phyloP scores from a whole-genome alignment of 2,888 invertebrate genomes.

The Aphidius colemani region DNA sequence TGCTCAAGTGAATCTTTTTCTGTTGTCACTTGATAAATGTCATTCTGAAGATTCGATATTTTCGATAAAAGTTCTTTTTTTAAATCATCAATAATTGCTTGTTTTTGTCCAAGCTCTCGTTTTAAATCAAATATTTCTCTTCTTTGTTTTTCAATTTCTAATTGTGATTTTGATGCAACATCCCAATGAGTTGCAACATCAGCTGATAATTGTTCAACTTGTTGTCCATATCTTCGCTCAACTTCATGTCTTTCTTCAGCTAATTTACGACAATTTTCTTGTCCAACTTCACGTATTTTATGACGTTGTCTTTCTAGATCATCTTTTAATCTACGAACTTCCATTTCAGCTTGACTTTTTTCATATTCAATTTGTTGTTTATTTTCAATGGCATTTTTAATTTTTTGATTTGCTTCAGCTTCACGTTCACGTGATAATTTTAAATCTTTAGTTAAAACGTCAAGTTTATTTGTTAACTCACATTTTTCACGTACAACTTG shows the following conservation, averaged over 20 bases:
- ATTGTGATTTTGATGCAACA: constrained; percentile 70
- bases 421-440: constrained; percentile 70
- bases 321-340: constrained; percentile 75
- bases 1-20: constrained; percentile 81
- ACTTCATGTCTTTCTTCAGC: constrained; percentile 75
- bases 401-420: constrained; percentile 67
- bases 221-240: constrained; percentile 73
- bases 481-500: constrained; percentile 47
- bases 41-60: constrained; percentile 75
- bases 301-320: constrained; percentile 78
- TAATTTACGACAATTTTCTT: constrained; percentile 73
- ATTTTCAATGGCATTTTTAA: constrained; percentile 72
- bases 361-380: constrained; percentile 79
- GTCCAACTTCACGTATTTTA: constrained; percentile 75
- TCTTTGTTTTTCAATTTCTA: constrained; percentile 80
- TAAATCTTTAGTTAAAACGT: constrained; percentile 70
- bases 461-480: constrained; percentile 60
- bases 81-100: constrained; percentile 75
- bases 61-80: constrained; percentile 80
- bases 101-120: constrained; percentile 77
- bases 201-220: constrained; percentile 77
- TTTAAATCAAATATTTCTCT: constrained; percentile 77
- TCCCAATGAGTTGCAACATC: constrained; percentile 83
- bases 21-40: constrained; percentile 74
- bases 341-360: constrained; percentile 75